Conservation (phyloP, 64 coral and sea anemone genomes). For the Pocillopora verrucosa region DNA sequence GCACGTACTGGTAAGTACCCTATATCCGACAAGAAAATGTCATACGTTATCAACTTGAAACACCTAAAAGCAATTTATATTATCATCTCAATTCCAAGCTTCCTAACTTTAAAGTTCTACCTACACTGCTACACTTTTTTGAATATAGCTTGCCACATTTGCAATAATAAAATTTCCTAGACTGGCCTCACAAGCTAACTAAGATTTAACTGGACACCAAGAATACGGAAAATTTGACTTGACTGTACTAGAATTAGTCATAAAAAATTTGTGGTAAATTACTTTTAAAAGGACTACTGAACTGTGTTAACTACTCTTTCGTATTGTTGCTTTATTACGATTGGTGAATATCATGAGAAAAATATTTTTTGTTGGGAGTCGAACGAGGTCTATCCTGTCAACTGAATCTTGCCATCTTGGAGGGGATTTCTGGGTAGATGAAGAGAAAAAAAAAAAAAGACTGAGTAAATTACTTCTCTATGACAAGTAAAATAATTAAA, state of each 20-base stretch:
- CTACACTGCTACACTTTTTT: not conserved
- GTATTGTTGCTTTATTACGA: not conserved
- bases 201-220: not conserved
- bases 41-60: not conserved
- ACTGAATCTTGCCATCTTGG: conserved; percentile 69
- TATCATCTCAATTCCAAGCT: not conserved
- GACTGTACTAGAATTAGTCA: not conserved
- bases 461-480: not conserved
- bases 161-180: not conserved
- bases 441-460: not conserved
- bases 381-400: conserved; percentile 12
- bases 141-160: not conserved
- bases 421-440: conserved; percentile 28
- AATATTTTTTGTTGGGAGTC: not conserved
- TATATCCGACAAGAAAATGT: not conserved
- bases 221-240: not conserved
- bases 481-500: not conserved
- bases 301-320: not conserved
- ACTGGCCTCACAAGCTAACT: not conserved
- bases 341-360: not conserved
- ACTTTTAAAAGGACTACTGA: not conserved
- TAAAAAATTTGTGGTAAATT: not conserved
- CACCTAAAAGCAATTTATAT: not conserved
- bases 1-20: not conserved
- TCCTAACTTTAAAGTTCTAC: not conserved